Evolutionary conservation across 2,797 vertebrate genomes (phyloP).

Genomic region (Geotrypetes seraphini): DNA sequence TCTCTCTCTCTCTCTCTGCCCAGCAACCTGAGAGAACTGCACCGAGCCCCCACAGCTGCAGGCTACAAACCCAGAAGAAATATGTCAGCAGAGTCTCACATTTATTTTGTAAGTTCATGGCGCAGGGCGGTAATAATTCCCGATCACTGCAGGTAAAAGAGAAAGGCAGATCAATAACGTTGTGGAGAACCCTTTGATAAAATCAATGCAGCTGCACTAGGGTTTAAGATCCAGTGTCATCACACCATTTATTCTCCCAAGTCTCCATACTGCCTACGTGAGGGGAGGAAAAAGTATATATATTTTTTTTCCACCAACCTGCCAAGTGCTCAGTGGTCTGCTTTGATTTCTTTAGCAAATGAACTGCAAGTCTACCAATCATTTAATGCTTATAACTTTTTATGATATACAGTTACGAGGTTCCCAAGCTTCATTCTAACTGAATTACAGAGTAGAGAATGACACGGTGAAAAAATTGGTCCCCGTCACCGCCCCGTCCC

Average conservation of each 20-base stretch:
- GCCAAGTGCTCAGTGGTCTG: background rate
- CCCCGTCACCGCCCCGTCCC: too few species aligned
- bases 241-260: slow-evolving; percentile 21
- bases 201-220: slow-evolving; percentile 32
- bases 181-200: slow-evolving; percentile 7
- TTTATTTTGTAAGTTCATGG: rapidly evolving
- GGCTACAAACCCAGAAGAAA: background rate
- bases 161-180: slow-evolving; percentile 16
- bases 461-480: too few species aligned
- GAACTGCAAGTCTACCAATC: background rate
- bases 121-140: background rate
- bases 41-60: background rate
- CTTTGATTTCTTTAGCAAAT: rapidly evolving
- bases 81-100: background rate
- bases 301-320: background rate
- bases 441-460: too few species aligned
- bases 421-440: too few species aligned
- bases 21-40: slow-evolving; percentile 6
- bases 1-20: too few species aligned
- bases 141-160: slow-evolving; percentile 9
- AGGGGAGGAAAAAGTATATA: background rate
- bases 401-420: too few species aligned
- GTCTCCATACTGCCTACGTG: background rate
- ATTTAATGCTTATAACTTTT: background rate
- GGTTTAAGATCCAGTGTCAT: slow-evolving; percentile 14